Evolutionary conservation across 1,140 invertebrate species (phyloP).

Genomic region (Hypsibius dujardini): DNA sequence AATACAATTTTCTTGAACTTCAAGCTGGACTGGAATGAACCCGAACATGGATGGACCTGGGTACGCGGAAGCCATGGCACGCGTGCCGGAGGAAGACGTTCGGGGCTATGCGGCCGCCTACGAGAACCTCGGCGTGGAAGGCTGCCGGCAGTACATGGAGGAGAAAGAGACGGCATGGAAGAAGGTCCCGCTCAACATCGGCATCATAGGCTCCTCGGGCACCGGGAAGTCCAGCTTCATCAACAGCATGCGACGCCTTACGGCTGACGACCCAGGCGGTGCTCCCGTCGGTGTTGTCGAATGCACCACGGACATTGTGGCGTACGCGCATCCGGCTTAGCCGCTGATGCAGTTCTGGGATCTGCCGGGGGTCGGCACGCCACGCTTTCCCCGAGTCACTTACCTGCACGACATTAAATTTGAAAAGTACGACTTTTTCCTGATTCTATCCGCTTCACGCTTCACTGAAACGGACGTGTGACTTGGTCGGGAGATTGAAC

Average conservation of each 20-base stretch:
- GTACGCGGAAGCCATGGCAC: too few relatives aligned
- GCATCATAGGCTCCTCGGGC: conserved; percentile 20
- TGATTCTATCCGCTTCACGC: not conserved
- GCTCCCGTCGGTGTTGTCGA: conserved; percentile 20
- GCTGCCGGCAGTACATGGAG: not conserved
- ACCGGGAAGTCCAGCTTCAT: conserved; percentile 24
- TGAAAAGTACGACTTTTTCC: not conserved
- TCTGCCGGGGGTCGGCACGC: conserved; percentile 20
- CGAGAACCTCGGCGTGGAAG: not conserved
- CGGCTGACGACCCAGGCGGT: conserved; percentile 20
- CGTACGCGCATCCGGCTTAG: conserved; percentile 23
- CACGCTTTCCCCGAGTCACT: not conserved
- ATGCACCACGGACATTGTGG: conserved; percentile 22
- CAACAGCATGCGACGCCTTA: conserved; percentile 22
- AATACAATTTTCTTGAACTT: too few relatives aligned
- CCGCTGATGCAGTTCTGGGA: conserved; percentile 24
- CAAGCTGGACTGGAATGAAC: too few relatives aligned
- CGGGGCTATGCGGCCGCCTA: too few relatives aligned
- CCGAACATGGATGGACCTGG: too few relatives aligned
- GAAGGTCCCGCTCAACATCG: conserved; percentile 19
- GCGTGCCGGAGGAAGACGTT: too few relatives aligned
- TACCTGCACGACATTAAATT: not conserved
- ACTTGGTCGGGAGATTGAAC: not conserved
- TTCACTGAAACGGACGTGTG: conserved; percentile 4
- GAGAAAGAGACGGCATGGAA: not conserved